Conservation (phyloP, 1,140 invertebrate species). For the Orussus abietinus region DNA sequence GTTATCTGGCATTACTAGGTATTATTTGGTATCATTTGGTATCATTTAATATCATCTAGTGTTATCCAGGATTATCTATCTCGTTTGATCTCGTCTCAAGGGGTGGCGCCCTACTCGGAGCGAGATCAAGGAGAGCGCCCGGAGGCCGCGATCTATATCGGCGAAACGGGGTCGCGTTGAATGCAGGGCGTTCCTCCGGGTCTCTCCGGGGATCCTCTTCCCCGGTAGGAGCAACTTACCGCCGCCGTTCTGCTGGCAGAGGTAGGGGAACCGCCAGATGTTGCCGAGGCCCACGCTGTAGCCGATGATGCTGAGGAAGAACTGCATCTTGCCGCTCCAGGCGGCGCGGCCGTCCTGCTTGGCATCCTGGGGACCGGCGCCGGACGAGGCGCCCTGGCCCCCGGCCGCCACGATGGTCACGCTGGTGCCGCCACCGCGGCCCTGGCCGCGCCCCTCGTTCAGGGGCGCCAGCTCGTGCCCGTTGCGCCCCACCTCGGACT, state of each 20-base stretch:
- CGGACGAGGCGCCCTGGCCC: conserved; percentile 49
- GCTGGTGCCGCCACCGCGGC: conserved; percentile 35
- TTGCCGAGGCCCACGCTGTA: conserved; percentile 89
- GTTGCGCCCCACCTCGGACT: conserved; percentile 58
- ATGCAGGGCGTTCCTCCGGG: background rate
- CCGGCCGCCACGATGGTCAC: conserved; percentile 42
- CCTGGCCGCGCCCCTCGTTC: conserved; percentile 56
- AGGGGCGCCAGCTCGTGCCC: conserved; percentile 76
- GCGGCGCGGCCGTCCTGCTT: conserved; percentile 65
- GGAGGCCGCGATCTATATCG: too few species aligned
- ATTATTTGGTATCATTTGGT: too few species aligned
- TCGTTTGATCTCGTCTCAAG: too few species aligned
- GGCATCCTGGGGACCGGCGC: conserved; percentile 37
- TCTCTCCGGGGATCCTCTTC: background rate
- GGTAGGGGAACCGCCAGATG: conserved; percentile 93
- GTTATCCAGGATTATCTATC: too few species aligned
- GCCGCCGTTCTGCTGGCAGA: conserved; percentile 92
- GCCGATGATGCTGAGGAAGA: conserved; percentile 86
- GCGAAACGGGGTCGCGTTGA: too few species aligned
- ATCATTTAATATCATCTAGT: too few species aligned
- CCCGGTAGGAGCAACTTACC: conserved; percentile 59
- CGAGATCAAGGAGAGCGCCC: too few species aligned
- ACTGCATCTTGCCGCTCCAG: conserved; percentile 84
- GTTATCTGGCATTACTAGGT: too few species aligned
- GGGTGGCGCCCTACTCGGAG: too few species aligned